phyloP scores from a whole-genome alignment of 2,888 invertebrate species.

The Xestia ashworthii region DNA sequence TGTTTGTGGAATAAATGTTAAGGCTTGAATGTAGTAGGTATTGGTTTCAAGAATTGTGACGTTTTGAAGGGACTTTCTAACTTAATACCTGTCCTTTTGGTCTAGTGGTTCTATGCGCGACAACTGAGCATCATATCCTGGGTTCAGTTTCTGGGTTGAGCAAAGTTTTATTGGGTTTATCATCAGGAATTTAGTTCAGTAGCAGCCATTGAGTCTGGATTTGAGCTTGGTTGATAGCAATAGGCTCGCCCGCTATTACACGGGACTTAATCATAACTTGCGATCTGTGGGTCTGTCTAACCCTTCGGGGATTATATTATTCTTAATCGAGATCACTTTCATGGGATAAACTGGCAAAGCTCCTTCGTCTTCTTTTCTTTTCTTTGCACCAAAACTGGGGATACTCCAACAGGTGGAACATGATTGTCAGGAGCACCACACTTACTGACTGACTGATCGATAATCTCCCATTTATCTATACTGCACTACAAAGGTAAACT shows the following conservation, averaged over 20 bases:
- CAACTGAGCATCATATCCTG: too few relatives aligned
- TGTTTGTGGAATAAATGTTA: constrained; percentile 36
- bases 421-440: background rate
- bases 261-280: too few relatives aligned
- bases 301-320: background rate
- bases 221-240: too few relatives aligned
- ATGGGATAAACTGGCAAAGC: background rate
- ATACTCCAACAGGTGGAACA: background rate
- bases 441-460: background rate
- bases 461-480: background rate
- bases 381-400: background rate
- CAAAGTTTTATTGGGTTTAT: too few relatives aligned
- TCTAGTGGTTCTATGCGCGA: too few relatives aligned
- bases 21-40: constrained; percentile 11
- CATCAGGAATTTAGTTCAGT: too few relatives aligned
- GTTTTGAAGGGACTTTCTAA: constrained; percentile 29
- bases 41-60: background rate
- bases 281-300: too few relatives aligned
- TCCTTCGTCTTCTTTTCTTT: background rate
- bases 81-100: too few relatives aligned
- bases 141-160: too few relatives aligned
- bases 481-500: too few relatives aligned
- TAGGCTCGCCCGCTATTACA: too few relatives aligned
- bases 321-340: background rate
- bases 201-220: too few relatives aligned